A percentile compares a stretch with the other conserved stretches of the same genome.
Conservation (phyloP, 2,797 vertebrate genomes). For the Sciurus carolinensis region DNA sequence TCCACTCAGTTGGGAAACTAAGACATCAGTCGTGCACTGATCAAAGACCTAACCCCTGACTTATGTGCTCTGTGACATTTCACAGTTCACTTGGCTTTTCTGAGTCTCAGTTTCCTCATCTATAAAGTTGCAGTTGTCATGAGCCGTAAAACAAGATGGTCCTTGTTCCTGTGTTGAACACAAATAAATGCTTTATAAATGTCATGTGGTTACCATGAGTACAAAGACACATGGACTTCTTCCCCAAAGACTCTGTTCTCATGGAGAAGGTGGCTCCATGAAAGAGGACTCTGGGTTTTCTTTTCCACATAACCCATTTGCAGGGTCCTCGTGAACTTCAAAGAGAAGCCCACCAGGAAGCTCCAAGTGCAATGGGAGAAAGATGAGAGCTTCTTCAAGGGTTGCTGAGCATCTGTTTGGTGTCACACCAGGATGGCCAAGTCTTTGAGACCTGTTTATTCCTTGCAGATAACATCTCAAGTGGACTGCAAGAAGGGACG, state of each 20-base stretch:
- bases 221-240: background rate
- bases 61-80: background rate
- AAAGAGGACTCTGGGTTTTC: background rate
- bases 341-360: slow-evolving; percentile 63
- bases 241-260: background rate
- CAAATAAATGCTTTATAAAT: background rate
- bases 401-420: slow-evolving; percentile 71
- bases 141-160: background rate
- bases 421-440: slow-evolving; percentile 69
- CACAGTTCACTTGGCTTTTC: background rate
- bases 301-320: slow-evolving; percentile 31
- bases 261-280: background rate
- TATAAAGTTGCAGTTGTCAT: too few relatives aligned
- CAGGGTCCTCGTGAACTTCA: slow-evolving; percentile 68
- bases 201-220: background rate
- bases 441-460: slow-evolving; percentile 69
- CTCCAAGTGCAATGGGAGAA: slow-evolving; percentile 3
- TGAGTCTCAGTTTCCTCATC: too few relatives aligned
- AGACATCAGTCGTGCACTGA: background rate
- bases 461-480: slow-evolving; percentile 73
- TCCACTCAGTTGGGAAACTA: background rate
- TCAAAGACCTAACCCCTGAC: background rate
- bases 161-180: background rate
- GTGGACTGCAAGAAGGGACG: background rate
- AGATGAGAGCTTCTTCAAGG: background rate